Evolutionary conservation across 2,797 vertebrate genomes (phyloP).

Genomic region (Capromys pilorides): DNA sequence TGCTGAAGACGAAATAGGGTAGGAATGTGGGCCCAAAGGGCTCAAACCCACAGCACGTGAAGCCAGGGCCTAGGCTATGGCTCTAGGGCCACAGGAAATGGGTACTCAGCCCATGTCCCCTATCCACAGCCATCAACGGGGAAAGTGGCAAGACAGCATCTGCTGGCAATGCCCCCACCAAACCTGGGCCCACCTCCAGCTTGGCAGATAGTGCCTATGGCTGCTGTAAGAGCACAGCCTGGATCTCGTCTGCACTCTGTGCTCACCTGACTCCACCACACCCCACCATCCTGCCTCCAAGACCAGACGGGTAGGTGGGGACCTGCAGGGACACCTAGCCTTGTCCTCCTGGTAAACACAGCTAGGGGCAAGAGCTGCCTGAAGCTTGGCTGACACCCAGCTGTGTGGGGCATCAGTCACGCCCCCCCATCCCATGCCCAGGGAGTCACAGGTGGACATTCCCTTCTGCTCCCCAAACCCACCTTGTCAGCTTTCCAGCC

Average conservation of each 20-base stretch:
- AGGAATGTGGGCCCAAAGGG: not conserved
- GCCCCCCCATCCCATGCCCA: no score
- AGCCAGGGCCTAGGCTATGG: not conserved
- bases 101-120: accelerated
- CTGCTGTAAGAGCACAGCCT: no score
- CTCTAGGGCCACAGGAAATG: not conserved
- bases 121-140: no score
- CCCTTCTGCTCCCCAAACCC: not conserved
- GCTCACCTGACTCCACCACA: not conserved
- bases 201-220: not conserved
- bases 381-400: not conserved
- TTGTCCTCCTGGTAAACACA: not conserved
- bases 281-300: not conserved
- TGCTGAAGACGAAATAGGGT: constrained; percentile 60
- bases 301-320: not conserved
- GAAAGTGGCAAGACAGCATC: not conserved
- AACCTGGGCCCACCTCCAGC: not conserved
- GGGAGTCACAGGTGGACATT: not conserved
- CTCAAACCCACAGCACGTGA: not conserved
- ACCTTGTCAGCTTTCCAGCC: no score
- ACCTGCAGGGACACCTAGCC: not conserved
- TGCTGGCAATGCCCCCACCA: not conserved
- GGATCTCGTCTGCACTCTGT: not conserved
- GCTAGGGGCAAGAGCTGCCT: not conserved
- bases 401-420: no score